Evolutionary conservation across 1,140 invertebrate species (phyloP), one percentile per base, ranked within the genome.

Genomic region (Apis florea): DNA sequence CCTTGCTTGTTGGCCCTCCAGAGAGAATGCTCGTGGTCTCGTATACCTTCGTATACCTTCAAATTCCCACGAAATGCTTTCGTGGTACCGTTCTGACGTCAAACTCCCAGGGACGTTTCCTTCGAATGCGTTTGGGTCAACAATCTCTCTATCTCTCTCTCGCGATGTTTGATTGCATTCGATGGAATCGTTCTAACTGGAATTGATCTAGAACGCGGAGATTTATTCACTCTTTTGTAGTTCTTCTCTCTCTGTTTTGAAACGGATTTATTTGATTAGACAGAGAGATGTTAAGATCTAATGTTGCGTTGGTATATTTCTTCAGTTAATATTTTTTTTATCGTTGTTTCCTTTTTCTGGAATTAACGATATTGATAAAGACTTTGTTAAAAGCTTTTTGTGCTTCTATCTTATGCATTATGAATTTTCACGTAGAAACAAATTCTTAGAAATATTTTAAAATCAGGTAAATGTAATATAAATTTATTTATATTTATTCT

Each of bases 21-120:
- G 84, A 86, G 85, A 84, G 85, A 86, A 86, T 86, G 85, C 84
- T 49, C 81, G 85, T 78, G 83, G 59, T 81, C 74, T 85, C 79
- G 77, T 85, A 81, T 74, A 87, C 82, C 85, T 81, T 84, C 70
- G 80, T 75, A 82, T 86, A 85, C 80, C 82, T 85, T 85, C 63
- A 61, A 83, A 86, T 82, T 86, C 82, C 77, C 84, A 79, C 73
- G 72, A 85, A 82, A 86, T 73, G 76, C 54, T 69, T 83, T 49
- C 56, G 26, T 69, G 73, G 80, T 79, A 61, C 81, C 75, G 82
- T 79, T 86, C 82, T 82, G 68, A 75, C 79, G 76, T 74, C 84
- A 61, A 31, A 13, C 31, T 73, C 53, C 31, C 56, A 47, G 54
- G 58, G 66, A 77, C 26, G 47, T 53, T 76, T 77, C 80, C 66